phyloP scores from a whole-genome alignment of 2,113 vertebrate genomes.

The Ascaphus truei region DNA sequence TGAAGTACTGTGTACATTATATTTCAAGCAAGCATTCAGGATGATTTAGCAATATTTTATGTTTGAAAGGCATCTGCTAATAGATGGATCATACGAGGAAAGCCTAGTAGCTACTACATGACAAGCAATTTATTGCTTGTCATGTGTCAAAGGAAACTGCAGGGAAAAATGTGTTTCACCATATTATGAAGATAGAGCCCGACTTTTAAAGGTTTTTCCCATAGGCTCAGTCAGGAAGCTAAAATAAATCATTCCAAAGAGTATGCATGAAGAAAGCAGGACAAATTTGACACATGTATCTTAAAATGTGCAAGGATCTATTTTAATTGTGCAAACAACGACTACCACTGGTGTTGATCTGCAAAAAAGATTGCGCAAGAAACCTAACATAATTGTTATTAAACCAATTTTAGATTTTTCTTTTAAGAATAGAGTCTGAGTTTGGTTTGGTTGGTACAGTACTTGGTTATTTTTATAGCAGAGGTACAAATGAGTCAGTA shows the following conservation, averaged over 20 bases:
- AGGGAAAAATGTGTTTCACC: conserved; percentile 24
- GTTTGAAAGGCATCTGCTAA: conserved; percentile 55
- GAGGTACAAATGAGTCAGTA: too few species aligned
- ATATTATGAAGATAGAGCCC: conserved; percentile 25
- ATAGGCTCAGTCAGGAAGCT: conserved; percentile 17
- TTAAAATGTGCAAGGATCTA: conserved; percentile 2
- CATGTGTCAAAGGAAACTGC: conserved; percentile 48
- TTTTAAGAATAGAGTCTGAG: too few species aligned
- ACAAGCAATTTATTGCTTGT: conserved; percentile 62
- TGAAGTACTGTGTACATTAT: background rate
- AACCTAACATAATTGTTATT: too few species aligned
- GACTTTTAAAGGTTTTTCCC: conserved; percentile 17
- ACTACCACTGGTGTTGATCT: too few species aligned
- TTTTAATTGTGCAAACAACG: background rate
- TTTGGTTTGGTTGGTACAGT: too few species aligned
- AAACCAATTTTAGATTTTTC: too few species aligned
- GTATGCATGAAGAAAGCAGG: conserved; percentile 1
- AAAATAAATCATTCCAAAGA: conserved; percentile 14
- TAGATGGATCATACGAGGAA: conserved; percentile 68
- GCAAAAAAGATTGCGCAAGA: too few species aligned
- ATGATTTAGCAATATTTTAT: conserved; percentile 52
- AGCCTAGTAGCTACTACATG: conserved; percentile 55
- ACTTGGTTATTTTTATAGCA: too few species aligned
- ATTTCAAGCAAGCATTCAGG: conserved; percentile 39
- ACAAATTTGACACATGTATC: conserved; percentile 24